Evolutionary conservation across 64 coral and sea anemone species (phyloP).

Genomic region (Montipora cactus): DNA sequence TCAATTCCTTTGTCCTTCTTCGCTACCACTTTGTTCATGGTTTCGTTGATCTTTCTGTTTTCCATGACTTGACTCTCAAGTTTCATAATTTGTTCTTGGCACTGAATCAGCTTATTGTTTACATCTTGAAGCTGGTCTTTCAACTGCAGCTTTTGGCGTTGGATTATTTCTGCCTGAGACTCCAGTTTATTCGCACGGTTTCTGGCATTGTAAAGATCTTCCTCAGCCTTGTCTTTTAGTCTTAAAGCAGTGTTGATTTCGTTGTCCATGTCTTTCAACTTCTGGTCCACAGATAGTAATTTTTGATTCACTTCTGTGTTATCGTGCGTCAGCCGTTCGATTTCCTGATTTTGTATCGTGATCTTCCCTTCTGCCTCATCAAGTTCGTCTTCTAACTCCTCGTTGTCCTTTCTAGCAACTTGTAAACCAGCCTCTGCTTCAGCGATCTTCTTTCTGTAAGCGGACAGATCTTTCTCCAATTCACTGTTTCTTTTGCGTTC

Average conservation of each 20-base stretch:
- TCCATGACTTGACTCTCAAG: conserved; percentile 94
- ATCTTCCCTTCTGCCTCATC: conserved; percentile 81
- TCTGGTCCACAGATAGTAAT: conserved; percentile 58
- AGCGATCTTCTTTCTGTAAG: conserved; percentile 68
- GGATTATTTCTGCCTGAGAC: conserved; percentile 84
- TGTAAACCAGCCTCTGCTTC: conserved; percentile 66
- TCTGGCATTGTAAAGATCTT: conserved; percentile 69
- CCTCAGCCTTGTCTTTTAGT: conserved; percentile 82
- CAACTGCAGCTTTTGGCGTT: conserved; percentile 83
- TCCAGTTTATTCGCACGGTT: conserved; percentile 77
- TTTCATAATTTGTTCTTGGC: conserved; percentile 81
- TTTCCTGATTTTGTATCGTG: conserved; percentile 71
- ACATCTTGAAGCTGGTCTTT: conserved; percentile 81
- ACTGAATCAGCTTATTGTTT: conserved; percentile 77
- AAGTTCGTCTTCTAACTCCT: conserved; percentile 83
- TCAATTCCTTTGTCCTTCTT: conserved; percentile 88
- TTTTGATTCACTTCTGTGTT: conserved; percentile 67
- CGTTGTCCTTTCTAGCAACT: conserved; percentile 77
- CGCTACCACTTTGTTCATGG: conserved; percentile 72
- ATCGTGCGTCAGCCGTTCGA: conserved; percentile 81
- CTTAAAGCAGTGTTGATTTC: conserved; percentile 76
- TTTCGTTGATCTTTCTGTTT: conserved; percentile 92
- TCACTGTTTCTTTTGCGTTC: conserved; percentile 65
- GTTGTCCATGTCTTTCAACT: conserved; percentile 74
- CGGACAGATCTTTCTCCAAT: conserved; percentile 67